Conservation (phyloP, 2,888 invertebrate genomes). For the Meliscaeva auricollis region DNA sequence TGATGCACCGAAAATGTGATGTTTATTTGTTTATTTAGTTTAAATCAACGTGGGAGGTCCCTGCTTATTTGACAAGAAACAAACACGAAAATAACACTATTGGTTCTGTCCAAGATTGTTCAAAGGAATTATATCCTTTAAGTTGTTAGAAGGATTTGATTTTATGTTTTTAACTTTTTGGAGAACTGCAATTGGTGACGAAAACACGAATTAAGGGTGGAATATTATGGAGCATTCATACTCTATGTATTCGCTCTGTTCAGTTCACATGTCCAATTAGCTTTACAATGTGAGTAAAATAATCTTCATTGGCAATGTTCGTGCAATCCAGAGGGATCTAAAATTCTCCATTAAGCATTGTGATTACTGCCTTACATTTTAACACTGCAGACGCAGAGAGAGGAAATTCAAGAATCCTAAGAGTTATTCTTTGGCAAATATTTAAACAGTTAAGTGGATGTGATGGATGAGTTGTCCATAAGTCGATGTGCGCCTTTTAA, state of each 20-base stretch:
- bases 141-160: background rate
- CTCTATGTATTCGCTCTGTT: no score
- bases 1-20: slow-evolving; percentile 41
- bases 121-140: background rate
- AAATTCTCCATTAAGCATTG: slow-evolving; percentile 60
- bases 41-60: slow-evolving; percentile 62
- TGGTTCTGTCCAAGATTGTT: slow-evolving; percentile 5
- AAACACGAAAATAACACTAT: background rate
- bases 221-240: background rate
- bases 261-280: slow-evolving; percentile 16
- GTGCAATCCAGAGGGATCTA: background rate
- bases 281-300: background rate
- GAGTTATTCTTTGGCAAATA: slow-evolving; percentile 68
- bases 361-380: slow-evolving; percentile 46
- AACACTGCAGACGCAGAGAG: slow-evolving; percentile 24
- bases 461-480: slow-evolving; percentile 71
- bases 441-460: slow-evolving; percentile 74
- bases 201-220: background rate
- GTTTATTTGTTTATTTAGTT: slow-evolving; percentile 53
- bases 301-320: background rate
- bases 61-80: slow-evolving; percentile 12
- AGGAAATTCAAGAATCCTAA: slow-evolving; percentile 55
- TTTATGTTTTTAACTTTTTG: background rate
- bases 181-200: background rate
- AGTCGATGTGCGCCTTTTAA: slow-evolving; percentile 65